Percentiles rank a stretch among this genome's conserved stretches.
phyloP scores from a whole-genome alignment of 2,888 invertebrate genomes.

The Eilema sororculum region DNA sequence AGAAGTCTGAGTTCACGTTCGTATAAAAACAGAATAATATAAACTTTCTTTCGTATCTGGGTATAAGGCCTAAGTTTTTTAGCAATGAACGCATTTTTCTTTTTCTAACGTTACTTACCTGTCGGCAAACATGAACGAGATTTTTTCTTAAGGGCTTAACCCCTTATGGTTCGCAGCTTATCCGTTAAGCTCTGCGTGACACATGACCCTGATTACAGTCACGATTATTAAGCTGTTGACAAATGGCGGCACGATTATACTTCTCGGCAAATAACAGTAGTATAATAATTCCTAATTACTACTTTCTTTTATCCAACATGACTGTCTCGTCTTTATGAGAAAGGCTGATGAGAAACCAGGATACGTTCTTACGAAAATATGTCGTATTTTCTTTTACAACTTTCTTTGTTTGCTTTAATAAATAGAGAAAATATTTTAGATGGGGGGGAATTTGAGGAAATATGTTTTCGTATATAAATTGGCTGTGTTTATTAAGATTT shows the following conservation, averaged over 20 bases:
- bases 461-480: neutral
- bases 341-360: neutral
- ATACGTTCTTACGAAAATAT: conserved; percentile 26
- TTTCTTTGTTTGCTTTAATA: neutral
- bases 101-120: conserved; percentile 15
- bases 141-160: conserved; percentile 41
- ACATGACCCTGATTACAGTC: conserved; percentile 43
- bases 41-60: neutral
- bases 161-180: conserved; percentile 41
- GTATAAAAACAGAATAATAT: neutral
- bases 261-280: conserved; percentile 11
- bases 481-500: neutral
- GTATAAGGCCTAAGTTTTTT: neutral
- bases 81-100: conserved; percentile 16
- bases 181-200: conserved; percentile 41
- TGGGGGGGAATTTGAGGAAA: neutral
- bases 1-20: neutral
- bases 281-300: conserved; percentile 30
- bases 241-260: conserved; percentile 25
- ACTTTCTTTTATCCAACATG: conserved; percentile 16
- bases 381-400: neutral
- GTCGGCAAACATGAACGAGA: conserved; percentile 25
- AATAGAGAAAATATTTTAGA: conserved; percentile 5
- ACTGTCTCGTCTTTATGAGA: conserved; percentile 25
- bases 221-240: conserved; percentile 43